Evolutionary conservation across 2,797 vertebrate genomes (phyloP), one percentile per base, ranked within the genome.

Genomic region (Xenops minutus): DNA sequence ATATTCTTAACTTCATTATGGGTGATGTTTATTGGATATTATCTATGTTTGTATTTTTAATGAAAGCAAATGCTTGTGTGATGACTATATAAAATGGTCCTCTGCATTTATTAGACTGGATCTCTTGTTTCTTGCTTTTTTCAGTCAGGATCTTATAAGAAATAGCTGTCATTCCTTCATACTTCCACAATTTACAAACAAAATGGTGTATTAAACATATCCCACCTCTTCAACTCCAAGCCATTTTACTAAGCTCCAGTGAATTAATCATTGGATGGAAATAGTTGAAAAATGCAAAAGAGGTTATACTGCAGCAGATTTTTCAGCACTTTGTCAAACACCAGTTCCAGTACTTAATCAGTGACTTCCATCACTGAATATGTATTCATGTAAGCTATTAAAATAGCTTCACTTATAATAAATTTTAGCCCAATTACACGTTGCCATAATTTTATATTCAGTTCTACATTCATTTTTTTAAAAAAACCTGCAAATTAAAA

Each of bases 241-340:
- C 46, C 2, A n/a, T 74, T 86, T 78, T 86, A 18, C 34, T 51
- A 68, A 80, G 32, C 73, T 93, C 26, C 56, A 67, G 30, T 90
- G 88, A 79, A 62, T 92, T 79, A 89, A 78, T 89, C 12, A 14
- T 27, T 93, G 26, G 34, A 56, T 94, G 37, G 68, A 80, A 96
- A 69, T 63, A 74, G 61, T n/a, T 89, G 89, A 81, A 72, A 85
- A 93, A 79, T 85, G 59, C 52, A 43, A 23, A 80, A 18, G 22
- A 68, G 49, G 29, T 93, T 88, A 9, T 32, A 43, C 27, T 80
- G 76, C 64, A 56, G 72, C 63, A 67, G 63, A 23, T 88, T 72
- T 59, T 88, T 93, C 41, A 84, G 69, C 51, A 17, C 51, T 90
- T 68, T 89, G 56, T 76, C 39, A 76, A 81, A 63, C 32, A 51